A percentile compares a stretch with the other conserved stretches of the same genome.
These are phyloP conservation scores for Sinotaia quadrata DNA, from an alignment of 2,888 invertebrate genomes.

Conservation along the genomic window DNA sequence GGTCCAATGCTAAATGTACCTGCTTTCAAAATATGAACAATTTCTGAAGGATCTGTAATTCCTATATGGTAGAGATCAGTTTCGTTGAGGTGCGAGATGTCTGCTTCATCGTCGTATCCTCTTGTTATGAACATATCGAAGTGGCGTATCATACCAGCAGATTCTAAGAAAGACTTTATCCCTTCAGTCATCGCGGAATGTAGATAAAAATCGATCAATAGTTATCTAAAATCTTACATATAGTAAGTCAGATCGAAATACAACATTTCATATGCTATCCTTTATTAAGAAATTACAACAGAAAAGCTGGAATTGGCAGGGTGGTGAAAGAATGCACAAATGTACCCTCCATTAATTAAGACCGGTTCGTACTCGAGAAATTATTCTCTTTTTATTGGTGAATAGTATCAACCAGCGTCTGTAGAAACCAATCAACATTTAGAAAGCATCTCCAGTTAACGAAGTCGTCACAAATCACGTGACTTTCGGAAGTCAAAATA, in stretches of 20 bases:
- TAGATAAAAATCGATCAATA: too few relatives aligned
- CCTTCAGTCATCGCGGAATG: slow-evolving; percentile 45
- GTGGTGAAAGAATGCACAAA: too few relatives aligned
- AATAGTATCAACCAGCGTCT: slow-evolving; percentile 2
- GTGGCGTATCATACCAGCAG: slow-evolving; percentile 54
- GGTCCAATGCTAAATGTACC: slow-evolving; percentile 39
- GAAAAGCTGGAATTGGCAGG: background rate
- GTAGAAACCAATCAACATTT: slow-evolving; percentile 15
- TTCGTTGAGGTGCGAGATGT: slow-evolving; percentile 50
- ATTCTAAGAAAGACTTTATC: slow-evolving; percentile 51
- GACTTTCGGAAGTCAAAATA: background rate
- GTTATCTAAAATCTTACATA: too few relatives aligned
- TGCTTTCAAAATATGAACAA: slow-evolving; percentile 40
- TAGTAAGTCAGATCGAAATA: too few relatives aligned
- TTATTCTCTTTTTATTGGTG: too few relatives aligned
- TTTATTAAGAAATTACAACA: background rate
- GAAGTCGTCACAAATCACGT: slow-evolving; percentile 1
- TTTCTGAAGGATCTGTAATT: slow-evolving; percentile 10
- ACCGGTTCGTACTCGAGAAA: too few relatives aligned
- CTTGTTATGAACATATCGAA: slow-evolving; percentile 61
- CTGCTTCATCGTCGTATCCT: slow-evolving; percentile 63
- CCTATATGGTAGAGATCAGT: slow-evolving; percentile 50
- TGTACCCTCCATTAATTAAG: too few relatives aligned
- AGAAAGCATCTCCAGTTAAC: background rate
- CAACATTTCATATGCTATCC: too few relatives aligned